Evolutionary conservation across 2,888 invertebrate species (phyloP).

Genomic region (Phyto melanocephala): DNA sequence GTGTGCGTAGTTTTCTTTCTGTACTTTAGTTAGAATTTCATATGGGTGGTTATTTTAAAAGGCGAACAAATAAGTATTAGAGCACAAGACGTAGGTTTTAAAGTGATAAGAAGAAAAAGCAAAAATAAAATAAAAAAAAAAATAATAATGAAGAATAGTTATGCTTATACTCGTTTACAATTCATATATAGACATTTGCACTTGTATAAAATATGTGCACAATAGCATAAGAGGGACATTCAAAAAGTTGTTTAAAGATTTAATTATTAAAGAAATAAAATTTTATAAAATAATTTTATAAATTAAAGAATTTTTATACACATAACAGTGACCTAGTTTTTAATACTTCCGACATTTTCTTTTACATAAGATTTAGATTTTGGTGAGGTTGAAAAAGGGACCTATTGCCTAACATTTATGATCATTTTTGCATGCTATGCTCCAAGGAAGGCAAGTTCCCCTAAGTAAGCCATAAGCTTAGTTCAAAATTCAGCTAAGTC

Average conservation of each 20-base stretch:
- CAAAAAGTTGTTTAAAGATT: neutral
- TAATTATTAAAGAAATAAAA: too few species aligned
- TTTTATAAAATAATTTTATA: too few species aligned
- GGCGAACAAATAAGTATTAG: neutral
- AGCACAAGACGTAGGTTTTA: slow-evolving; percentile 39
- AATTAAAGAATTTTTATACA: too few species aligned
- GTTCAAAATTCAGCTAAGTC: too few species aligned
- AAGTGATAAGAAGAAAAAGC: slow-evolving; percentile 43
- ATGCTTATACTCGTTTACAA: slow-evolving; percentile 31
- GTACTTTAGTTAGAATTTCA: slow-evolving; percentile 43
- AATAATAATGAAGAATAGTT: slow-evolving; percentile 52
- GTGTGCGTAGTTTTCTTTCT: slow-evolving; percentile 4
- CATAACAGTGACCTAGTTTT: too few species aligned
- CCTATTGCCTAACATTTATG: too few species aligned
- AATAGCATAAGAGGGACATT: neutral
- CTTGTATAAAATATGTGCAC: slow-evolving; percentile 21
- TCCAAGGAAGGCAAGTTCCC: too few species aligned
- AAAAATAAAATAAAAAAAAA: slow-evolving; percentile 12
- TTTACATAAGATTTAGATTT: too few species aligned
- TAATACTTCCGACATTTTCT: too few species aligned
- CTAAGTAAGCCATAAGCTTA: too few species aligned
- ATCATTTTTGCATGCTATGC: too few species aligned
- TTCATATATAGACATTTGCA: slow-evolving; percentile 21
- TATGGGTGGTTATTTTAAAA: slow-evolving; percentile 34
- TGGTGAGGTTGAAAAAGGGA: too few species aligned